phyloP scores from a whole-genome alignment of 2,888 invertebrate genomes.

The Mesorhabditis sp. region DNA sequence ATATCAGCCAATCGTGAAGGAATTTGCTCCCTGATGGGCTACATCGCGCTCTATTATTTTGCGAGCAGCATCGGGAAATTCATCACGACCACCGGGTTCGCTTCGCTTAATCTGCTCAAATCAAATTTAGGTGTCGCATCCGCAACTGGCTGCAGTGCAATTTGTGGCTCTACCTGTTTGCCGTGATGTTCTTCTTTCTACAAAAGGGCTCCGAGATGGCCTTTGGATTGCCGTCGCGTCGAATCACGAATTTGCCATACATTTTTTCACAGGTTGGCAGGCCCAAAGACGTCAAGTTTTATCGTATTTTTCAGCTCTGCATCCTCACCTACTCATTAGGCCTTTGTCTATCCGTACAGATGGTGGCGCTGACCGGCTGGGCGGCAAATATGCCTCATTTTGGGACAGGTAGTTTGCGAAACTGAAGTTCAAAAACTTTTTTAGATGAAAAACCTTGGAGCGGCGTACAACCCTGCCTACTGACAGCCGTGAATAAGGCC shows the following conservation, averaged over 20 bases:
- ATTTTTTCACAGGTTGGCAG: slow-evolving; percentile 69
- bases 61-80: slow-evolving; percentile 60
- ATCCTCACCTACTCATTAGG: slow-evolving; percentile 24
- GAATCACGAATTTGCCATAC: slow-evolving; percentile 79
- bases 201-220: slow-evolving; percentile 26
- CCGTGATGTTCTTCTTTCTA: slow-evolving; percentile 19
- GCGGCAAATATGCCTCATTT: slow-evolving; percentile 37
- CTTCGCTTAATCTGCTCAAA: background rate
- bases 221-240: slow-evolving; percentile 68
- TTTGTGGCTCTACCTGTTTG: slow-evolving; percentile 18
- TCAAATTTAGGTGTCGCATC: slow-evolving; percentile 28
- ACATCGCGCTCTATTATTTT: slow-evolving; percentile 76
- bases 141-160: slow-evolving; percentile 30
- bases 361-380: slow-evolving; percentile 32
- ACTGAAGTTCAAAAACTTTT: slow-evolving; percentile 11
- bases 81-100: slow-evolving; percentile 30
- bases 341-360: slow-evolving; percentile 27
- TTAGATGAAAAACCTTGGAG: slow-evolving; percentile 40
- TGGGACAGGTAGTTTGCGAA: slow-evolving; percentile 16
- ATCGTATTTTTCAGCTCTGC: slow-evolving; percentile 19
- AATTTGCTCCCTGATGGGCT: slow-evolving; percentile 78
- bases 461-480: slow-evolving; percentile 33
- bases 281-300: background rate
- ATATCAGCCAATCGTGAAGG: slow-evolving; percentile 87
- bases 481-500: slow-evolving; percentile 38